Base-by-base conservation (phyloP, 2,113 vertebrate species). In the Hippocampus abdominalis region DNA sequence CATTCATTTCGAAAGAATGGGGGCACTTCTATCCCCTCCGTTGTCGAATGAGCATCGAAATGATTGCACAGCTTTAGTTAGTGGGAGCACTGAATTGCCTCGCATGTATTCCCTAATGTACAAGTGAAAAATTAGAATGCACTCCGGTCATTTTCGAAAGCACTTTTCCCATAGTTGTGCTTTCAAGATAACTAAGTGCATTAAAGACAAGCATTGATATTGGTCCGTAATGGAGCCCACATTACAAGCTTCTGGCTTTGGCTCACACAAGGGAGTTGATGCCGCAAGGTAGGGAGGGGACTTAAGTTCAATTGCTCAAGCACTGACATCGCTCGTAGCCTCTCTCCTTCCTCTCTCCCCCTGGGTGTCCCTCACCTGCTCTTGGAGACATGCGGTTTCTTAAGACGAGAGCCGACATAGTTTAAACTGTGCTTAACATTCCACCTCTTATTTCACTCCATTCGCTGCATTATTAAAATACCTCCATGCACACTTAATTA, bases 361-460 rank as follows among this genome's bases (percentile, higher is more conserved):
- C 32, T 73, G 65, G 23, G 66, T 75, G 71, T 70, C 65, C 66
- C 61, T 70, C 39, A 62, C 21, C 13, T 29, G 53, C 53, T 78
- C 81, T 81, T 11, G 2, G 73, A 87, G 83, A 83, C 73, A 10
- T 77, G 74, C 64, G 75, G 81, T 81, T 83, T 88, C 44, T 82
- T 84, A 79, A 61, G 65, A 77, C 79, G 54, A 70, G 73, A 76
- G 68, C 73, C 46, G 74, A 76, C 82, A 88, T 82, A 78, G 81
- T 89, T 84, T 79, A 83, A 84, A 85, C 80, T 81, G 69, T 85
- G 67, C 89, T 91, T 82, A 89, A 85, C 88, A 84, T 86, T 77
- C 75, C 71, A 68, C 63, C 78, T 77, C 79, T 81, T 86, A 76
- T 81, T 88, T 85, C 70, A 70, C 79, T 85, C 69, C 66, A 44